Conservation (phyloP, 2,113 vertebrate species). For the Phyllostomus hastatus region DNA sequence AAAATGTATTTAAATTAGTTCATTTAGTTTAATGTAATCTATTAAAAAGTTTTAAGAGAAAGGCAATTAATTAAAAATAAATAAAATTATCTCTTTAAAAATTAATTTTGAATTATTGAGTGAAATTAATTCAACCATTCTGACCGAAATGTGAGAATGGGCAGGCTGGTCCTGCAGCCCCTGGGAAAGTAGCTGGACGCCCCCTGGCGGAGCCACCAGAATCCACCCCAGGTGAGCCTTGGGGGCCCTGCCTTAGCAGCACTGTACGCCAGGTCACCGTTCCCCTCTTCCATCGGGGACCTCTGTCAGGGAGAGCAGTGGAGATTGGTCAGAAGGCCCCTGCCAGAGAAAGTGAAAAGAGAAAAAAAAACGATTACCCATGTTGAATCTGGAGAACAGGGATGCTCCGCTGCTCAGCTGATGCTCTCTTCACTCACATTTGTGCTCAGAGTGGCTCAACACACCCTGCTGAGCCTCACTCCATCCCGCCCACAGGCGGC, state of each 20-base stretch:
- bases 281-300: background rate
- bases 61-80: constrained; percentile 59
- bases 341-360: constrained; percentile 48
- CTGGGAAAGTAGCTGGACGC: background rate
- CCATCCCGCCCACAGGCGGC: constrained; percentile 59
- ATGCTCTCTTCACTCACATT: constrained; percentile 42
- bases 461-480: constrained; percentile 46
- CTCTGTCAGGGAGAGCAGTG: background rate
- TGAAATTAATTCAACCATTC: constrained; percentile 23
- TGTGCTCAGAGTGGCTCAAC: constrained; percentile 35
- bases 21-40: constrained; percentile 46
- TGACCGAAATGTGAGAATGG: background rate
- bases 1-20: constrained; percentile 54
- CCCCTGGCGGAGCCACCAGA: background rate
- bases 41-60: constrained; percentile 56
- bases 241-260: too few species aligned
- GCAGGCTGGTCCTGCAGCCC: background rate
- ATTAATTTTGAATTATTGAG: constrained; percentile 56
- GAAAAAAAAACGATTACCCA: background rate
- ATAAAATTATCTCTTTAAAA: constrained; percentile 54
- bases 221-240: background rate
- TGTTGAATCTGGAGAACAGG: constrained; percentile 47
- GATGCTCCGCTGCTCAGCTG: constrained; percentile 53
- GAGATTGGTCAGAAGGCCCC: constrained; percentile 13
- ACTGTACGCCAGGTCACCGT: accelerated